Base-by-base conservation (phyloP, 1,140 invertebrate species). In the Ips typographus region DNA sequence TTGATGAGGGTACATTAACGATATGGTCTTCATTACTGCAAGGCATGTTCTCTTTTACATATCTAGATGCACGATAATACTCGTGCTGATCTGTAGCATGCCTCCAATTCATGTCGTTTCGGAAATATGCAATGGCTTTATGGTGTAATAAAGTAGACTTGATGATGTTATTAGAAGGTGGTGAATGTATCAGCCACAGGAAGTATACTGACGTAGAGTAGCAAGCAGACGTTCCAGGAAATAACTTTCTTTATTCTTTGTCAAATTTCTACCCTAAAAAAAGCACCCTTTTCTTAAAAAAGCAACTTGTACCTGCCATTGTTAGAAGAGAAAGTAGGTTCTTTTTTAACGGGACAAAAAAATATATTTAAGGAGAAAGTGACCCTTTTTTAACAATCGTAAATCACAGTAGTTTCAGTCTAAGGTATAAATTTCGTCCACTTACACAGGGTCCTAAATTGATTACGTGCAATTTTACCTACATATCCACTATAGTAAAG, bases 21-120 rank as follows among this genome's bases (percentile, higher is more conserved):
- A 67, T 67, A 67, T 59, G 57, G 65, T 60, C 65, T 67, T 67
- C 57, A 67, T 67, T 67, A 67, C 65, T 47, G 65, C 55, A 58
- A 56, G 65, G 65, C 65, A 67, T 67, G 65, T 67, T 67, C 65
- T 60, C 65, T 60, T 67, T 67, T 67, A 60, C 65, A 67, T 67
- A 67, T 67, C 65, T 67, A 67, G 65, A 67, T 67, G 65, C 65
- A 60, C 65, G 65, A 67, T 67, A 67, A 67, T 67, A 60, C 65
- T 43, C 51, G 43, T 67, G 57, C 65, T 67, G 65, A 67, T 67
- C 65, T 67, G 65, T 53, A 67, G 65, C 44, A 60, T 67, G 65
- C 56, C 65, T 55, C 40, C 56, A 60, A 67, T 57, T 67, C 65
- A 58, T 67, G 57, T 67, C 65, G 56, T 59, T 67, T 67, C 38